A percentile compares a stretch with the other conserved stretches of the same genome.
Conservation (phyloP, 2,113 vertebrate genomes). For the Podocnemis expansa region DNA sequence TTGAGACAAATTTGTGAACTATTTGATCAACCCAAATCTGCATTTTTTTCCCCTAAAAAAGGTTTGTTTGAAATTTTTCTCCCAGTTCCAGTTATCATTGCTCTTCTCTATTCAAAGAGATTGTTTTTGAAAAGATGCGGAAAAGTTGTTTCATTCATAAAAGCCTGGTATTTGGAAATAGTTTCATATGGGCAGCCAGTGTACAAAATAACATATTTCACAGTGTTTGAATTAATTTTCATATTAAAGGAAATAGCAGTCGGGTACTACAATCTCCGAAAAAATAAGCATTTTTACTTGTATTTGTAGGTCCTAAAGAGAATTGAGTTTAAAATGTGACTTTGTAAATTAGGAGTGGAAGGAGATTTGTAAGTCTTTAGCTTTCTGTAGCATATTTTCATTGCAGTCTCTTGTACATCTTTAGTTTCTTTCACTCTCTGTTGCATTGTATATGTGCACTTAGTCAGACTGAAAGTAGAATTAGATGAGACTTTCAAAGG, state of each 20-base stretch:
- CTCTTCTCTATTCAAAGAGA: background rate
- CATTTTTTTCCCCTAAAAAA: background rate
- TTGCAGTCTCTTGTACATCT: background rate
- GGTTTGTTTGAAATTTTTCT: background rate
- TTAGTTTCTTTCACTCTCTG: background rate
- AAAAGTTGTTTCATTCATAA: slow-evolving; percentile 31
- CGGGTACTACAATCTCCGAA: background rate
- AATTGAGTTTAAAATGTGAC: background rate
- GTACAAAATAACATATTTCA: background rate
- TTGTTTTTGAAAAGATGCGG: background rate
- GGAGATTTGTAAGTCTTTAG: background rate
- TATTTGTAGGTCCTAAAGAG: background rate
- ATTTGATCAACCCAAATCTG: background rate
- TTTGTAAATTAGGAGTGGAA: background rate
- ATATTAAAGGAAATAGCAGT: background rate
- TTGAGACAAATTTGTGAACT: background rate
- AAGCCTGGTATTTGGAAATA: background rate
- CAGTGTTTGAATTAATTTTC: background rate
- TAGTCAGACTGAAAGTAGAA: background rate
- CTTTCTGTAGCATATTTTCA: background rate
- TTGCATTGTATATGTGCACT: background rate
- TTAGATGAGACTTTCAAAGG: background rate
- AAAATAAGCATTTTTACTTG: background rate
- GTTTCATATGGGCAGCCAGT: background rate
- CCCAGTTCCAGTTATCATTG: background rate